Conservation (phyloP, 2,888 invertebrate genomes). For the Plusia festucae region DNA sequence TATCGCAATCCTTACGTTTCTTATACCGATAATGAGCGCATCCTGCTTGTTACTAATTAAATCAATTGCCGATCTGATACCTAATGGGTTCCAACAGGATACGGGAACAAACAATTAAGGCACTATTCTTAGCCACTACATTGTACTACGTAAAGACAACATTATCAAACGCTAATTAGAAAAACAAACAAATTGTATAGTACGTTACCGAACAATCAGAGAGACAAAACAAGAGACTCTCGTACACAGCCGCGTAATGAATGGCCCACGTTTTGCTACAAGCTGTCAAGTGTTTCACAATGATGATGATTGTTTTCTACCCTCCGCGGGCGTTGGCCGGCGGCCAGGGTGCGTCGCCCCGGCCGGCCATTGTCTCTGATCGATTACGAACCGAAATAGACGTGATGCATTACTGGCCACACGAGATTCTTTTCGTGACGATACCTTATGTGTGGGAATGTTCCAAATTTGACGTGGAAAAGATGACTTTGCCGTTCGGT, state of each 20-base stretch:
- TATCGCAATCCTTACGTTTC: neutral
- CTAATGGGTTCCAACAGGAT: neutral
- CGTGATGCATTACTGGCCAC: constrained; percentile 44
- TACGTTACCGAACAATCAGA: neutral
- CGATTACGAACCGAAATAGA: constrained; percentile 63
- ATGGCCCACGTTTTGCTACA: constrained; percentile 17
- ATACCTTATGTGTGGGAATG: constrained; percentile 20
- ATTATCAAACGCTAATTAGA: neutral
- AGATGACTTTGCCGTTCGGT: neutral
- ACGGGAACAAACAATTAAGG: constrained; percentile 1
- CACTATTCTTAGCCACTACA: neutral
- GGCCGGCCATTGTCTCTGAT: constrained; percentile 66
- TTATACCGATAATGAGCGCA: no score
- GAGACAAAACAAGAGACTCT: constrained; percentile 12
- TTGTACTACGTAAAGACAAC: neutral
- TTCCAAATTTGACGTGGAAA: constrained; percentile 13
- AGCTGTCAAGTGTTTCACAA: constrained; percentile 26
- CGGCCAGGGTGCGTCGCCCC: constrained; percentile 68
- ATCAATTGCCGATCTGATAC: constrained; percentile 1
- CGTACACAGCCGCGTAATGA: neutral
- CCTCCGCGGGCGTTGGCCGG: constrained; percentile 64
- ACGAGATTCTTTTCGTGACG: constrained; percentile 35
- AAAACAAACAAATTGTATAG: neutral
- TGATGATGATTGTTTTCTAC: constrained; percentile 50
- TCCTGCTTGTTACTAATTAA: constrained; percentile 4